Base-by-base conservation (phyloP, 2,113 vertebrate genomes). In the Hymenochirus boettgeri region DNA sequence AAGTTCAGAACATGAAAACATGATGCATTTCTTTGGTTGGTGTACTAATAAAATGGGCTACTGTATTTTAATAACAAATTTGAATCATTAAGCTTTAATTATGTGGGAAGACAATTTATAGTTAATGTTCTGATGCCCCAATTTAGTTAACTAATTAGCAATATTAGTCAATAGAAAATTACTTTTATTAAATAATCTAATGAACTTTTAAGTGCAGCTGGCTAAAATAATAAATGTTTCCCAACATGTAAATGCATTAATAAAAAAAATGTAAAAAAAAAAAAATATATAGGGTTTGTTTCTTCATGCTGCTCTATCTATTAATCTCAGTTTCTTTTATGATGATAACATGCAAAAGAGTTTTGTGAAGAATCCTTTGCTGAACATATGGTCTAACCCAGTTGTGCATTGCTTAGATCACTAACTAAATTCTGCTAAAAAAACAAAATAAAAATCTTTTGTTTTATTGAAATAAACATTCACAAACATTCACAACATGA, bases 61-160 rank as follows among this genome's bases (percentile, higher is more conserved):
- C 17, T 52, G 25, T 69, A 39, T 50, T 53, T 60, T 69, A 53
- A 60, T 69, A 69, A 53, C 57, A 60, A 69, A 59, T 53, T 60
- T 69, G 65, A 60, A 69, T 69, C 65, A 60, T 53, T 69, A 60
- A 59, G 27, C 65, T 69, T 69, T 60, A 69, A 69, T 69, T 69
- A 60, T 33, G 65, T 45, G 56, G 48, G 57, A 53, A 69, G 57
- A 67, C 65, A 60, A 69, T 69, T 69, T 69, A 69, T 53, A 60
- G 65, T 69, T 60, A 69, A 60, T 69, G 56, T 60, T 69, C 52
- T 42, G 56, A 60, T 67, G 46, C 65, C 59, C 56, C 53, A 69
- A 69, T 69, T 69, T 69, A 53, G 65, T 56, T 51, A 10, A 33
- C 65, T 60, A 60, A 69, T 60, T 60, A 69, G 65, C 53, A 69